A percentile compares a stretch with the other conserved stretches of the same genome.
These are phyloP conservation scores for Notoglanidium macrostoma DNA, from an alignment of 2,797 vertebrate genomes.

Conservation along the genomic window DNA sequence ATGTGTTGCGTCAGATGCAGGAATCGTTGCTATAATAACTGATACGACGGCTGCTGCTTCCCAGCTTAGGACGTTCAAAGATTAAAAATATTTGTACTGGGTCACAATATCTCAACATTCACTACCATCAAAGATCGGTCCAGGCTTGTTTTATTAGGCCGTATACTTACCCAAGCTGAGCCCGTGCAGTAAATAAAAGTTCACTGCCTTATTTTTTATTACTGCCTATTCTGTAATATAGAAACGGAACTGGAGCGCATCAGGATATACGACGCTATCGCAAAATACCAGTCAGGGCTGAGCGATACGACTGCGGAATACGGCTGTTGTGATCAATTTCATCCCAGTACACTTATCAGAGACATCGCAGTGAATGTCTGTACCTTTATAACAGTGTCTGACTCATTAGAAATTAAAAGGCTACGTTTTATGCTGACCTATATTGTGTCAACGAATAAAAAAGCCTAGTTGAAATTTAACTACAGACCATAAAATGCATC, in stretches of 20 bases:
- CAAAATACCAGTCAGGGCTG: slow-evolving; percentile 12
- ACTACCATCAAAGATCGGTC: slow-evolving; percentile 17
- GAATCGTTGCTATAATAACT: neutral
- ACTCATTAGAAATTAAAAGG: neutral
- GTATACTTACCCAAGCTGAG: neutral
- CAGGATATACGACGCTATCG: neutral
- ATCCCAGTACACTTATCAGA: neutral
- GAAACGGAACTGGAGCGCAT: neutral
- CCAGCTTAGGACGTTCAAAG: neutral
- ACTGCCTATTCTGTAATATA: slow-evolving; percentile 15
- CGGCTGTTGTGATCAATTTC: neutral
- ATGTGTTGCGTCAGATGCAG: neutral
- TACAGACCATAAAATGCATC: neutral
- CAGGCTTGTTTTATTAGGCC: slow-evolving; percentile 12
- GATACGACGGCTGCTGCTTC: too few relatives aligned
- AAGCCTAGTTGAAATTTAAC: neutral
- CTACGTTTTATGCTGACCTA: neutral
- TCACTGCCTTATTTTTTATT: slow-evolving; percentile 16
- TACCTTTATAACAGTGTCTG: neutral
- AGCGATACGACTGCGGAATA: neutral
- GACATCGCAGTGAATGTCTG: neutral
- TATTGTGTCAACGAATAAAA: neutral
- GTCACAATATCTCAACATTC: slow-evolving; percentile 6
- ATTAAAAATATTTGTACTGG: slow-evolving; percentile 13
- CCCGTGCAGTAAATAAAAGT: slow-evolving; percentile 20